Evolutionary conservation across 2,113 vertebrate genomes (phyloP).

Genomic region (Chinchilla lanigera): DNA sequence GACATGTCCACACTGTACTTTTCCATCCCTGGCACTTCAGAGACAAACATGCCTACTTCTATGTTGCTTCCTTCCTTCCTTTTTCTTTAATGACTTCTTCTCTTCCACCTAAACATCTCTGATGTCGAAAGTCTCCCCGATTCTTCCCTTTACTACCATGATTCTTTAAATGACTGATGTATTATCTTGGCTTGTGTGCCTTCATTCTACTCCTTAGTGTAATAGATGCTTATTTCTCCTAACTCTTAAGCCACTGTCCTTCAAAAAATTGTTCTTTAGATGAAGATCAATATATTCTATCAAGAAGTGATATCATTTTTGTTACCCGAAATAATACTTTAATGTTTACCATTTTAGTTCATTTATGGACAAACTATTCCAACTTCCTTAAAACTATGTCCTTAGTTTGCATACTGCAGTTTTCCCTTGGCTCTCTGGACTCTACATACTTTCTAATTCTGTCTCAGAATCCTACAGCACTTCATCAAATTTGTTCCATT

Average conservation of each 20-base stretch:
- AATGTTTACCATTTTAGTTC: background rate
- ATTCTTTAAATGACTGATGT: background rate
- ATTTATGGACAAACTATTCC: background rate
- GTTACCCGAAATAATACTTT: background rate
- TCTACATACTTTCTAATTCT: background rate
- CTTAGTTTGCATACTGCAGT: background rate
- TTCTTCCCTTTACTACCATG: background rate
- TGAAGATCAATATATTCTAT: background rate
- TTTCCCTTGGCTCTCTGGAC: background rate
- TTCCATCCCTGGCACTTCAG: background rate
- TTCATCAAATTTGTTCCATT: background rate
- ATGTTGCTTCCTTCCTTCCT: background rate
- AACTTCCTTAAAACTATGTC: background rate
- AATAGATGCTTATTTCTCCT: background rate
- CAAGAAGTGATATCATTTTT: background rate
- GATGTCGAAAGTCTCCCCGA: background rate
- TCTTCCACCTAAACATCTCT: background rate
- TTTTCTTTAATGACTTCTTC: background rate
- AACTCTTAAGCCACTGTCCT: background rate
- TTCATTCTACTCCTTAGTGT: background rate
- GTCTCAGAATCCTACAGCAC: background rate
- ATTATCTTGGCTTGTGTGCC: background rate
- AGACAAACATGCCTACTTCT: background rate
- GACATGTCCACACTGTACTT: background rate
- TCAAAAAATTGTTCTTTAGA: background rate